Evolutionary conservation across 2,888 invertebrate genomes (phyloP), one percentile per base, ranked within the genome.

Genomic region (Spisula solida): DNA sequence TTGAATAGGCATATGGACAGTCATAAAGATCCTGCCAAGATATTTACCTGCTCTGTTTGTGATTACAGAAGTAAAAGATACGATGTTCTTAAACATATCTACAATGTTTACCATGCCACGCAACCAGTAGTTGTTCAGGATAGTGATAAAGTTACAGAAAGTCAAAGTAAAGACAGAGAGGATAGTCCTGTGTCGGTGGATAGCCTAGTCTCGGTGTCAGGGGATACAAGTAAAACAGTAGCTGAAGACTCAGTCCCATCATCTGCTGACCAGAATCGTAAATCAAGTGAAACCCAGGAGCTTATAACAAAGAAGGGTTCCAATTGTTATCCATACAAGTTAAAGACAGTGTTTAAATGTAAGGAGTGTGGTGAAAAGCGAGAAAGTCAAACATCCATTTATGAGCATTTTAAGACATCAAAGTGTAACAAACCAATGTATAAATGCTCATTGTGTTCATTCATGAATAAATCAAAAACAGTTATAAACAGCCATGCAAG

Each of bases 281-380:
- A 75, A 75, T 16, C 34, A 75, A 31, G 25, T 0, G 12, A 75
- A 75, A 31, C 81, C 47, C 34, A 86, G 8, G 56, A 78, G 31
- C 25, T n/a, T n/a, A n/a, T n/a, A n/a, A n/a, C 81, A 2, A 91
- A 60, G 29, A 34, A 41, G 41, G 41, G 8, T 41, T 34, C 16
- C 4, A 87, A 78, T 14, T 41, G 55, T 29, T 88, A 41, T 87
- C 85, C 75, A 14, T 75, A 75, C 34, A 75, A 85, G 60, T 88
- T 89, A n/a, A 87, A 84, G 66, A 81, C 89, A n/a, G 14, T 86
- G 16, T 92, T 79, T 31, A 93, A 94, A 81, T 94, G 94, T 66
- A 88, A 92, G 70, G 90, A 90, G 41, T 94, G 94, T 89, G 92
- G 92, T 16, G 79, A 88, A 20, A 91, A 91, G 25, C 86, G 88